A percentile compares a stretch with the other conserved stretches of the same genome.
phyloP scores from a whole-genome alignment of 1,140 invertebrate genomes.

The Bombus fervidus region DNA sequence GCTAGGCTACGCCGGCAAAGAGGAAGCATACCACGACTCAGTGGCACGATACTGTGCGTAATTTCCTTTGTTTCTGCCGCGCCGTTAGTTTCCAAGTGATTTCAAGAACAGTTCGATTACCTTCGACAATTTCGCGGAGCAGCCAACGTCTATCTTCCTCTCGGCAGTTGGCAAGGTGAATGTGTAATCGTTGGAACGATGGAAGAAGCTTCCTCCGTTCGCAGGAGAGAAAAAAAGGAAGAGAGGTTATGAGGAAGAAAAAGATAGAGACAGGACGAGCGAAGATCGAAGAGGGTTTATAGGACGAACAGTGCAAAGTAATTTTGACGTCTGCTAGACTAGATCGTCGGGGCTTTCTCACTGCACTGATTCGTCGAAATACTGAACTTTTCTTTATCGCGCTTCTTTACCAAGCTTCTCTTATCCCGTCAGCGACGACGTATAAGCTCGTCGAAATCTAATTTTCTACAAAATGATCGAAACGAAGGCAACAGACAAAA shows the following conservation, averaged over 20 bases:
- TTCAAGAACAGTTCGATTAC: slow-evolving; percentile 62
- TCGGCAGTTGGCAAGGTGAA: slow-evolving; percentile 36
- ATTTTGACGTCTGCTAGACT: slow-evolving; percentile 32
- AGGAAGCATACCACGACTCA: slow-evolving; percentile 28
- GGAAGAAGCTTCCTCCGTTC: not conserved
- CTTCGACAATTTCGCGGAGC: slow-evolving; percentile 54
- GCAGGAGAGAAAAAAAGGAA: not conserved
- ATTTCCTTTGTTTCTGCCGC: slow-evolving; percentile 68
- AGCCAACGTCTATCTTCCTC: slow-evolving; percentile 26
- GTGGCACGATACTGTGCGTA: slow-evolving; percentile 50
- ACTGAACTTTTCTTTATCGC: not conserved
- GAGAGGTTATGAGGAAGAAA: not conserved
- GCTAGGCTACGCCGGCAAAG: not conserved
- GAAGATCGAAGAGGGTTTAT: no score
- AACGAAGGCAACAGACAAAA: not conserved
- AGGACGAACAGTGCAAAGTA: slow-evolving; percentile 1
- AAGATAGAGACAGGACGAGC: no score
- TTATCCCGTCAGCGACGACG: not conserved
- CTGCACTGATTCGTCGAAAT: slow-evolving; percentile 30
- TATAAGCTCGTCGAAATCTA: slow-evolving; percentile 28
- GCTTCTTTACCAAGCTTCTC: slow-evolving; percentile 1
- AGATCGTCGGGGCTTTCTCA: not conserved
- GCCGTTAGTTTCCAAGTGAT: slow-evolving; percentile 60
- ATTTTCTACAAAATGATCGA: slow-evolving; percentile 30
- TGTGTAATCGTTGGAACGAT: slow-evolving; percentile 57